Evolutionary conservation across 2,113 vertebrate genomes (phyloP).

Genomic region (Pycnonotus jocosus): DNA sequence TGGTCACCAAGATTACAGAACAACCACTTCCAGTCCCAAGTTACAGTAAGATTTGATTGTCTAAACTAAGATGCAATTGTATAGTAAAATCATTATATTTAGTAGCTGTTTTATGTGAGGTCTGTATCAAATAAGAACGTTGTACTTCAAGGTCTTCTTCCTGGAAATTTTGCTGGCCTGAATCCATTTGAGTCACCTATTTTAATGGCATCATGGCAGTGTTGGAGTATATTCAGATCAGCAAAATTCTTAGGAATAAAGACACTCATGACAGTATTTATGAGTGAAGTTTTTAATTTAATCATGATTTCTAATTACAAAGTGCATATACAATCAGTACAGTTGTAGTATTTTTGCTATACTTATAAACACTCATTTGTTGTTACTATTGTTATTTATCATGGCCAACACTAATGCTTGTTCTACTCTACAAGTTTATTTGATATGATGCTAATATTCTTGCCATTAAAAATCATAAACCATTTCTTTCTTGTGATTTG

Average conservation of each 20-base stretch:
- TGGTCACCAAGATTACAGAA: background rate
- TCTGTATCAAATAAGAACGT: background rate
- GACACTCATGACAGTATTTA: background rate
- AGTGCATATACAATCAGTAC: background rate
- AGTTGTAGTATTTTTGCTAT: background rate
- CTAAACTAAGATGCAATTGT: background rate
- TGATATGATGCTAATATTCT: background rate
- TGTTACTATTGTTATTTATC: background rate
- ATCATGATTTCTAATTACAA: background rate
- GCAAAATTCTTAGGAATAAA: background rate
- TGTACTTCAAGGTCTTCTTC: background rate
- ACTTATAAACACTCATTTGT: background rate
- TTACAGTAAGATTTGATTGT: background rate
- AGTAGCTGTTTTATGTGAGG: background rate
- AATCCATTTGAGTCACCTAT: background rate
- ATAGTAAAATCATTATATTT: background rate
- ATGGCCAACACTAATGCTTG: background rate
- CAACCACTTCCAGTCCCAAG: background rate
- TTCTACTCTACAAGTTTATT: background rate
- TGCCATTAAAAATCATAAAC: background rate
- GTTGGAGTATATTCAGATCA: background rate
- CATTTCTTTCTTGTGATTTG: background rate
- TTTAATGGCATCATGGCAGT: background rate
- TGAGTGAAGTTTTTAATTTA: background rate
- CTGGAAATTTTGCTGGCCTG: background rate